phyloP scores from a whole-genome alignment of 1,140 invertebrate species.

The Orius insidiosus region DNA sequence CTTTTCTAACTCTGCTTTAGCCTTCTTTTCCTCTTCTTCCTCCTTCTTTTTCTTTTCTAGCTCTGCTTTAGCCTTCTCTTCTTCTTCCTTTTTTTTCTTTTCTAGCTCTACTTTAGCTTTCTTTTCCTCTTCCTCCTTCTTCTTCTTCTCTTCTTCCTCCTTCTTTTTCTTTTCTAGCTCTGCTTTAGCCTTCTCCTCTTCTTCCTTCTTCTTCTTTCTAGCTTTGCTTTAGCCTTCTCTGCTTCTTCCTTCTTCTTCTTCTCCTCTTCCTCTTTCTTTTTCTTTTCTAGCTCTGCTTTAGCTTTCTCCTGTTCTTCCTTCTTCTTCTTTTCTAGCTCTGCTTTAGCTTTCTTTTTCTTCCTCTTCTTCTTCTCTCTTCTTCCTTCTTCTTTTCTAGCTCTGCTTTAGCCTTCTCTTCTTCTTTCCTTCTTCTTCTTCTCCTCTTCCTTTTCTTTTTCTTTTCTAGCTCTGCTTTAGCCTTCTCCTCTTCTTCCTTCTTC shows the following conservation, averaged over 20 bases:
- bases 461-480: conserved; percentile 7
- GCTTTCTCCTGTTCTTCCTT: background rate
- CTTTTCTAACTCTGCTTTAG: conserved; percentile 3
- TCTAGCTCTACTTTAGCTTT: background rate
- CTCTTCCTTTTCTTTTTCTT: conserved; percentile 8
- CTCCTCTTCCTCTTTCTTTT: no score
- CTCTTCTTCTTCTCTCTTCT: background rate
- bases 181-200: conserved; percentile 6
- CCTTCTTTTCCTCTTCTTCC: conserved; percentile 4
- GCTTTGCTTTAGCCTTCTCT: conserved; percentile 14
- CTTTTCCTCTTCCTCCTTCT: conserved; percentile 18
- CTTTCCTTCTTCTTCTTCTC: background rate
- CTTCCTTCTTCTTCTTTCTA: conserved; percentile 6
- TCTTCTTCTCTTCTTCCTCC: conserved; percentile 7
- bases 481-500: conserved; percentile 7
- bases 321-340: background rate
- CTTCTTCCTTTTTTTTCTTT: conserved; percentile 1
- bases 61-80: conserved; percentile 8
- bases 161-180: conserved; percentile 8
- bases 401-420: background rate
- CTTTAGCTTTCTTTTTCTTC: background rate
- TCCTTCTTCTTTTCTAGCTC: conserved; percentile 12
- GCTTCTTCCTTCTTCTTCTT: conserved; percentile 11
- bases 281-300: background rate
- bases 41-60: conserved; percentile 17